Evolutionary conservation across 2,888 invertebrate species (phyloP), one percentile per base, ranked within the genome.

Genomic region (Liodrosophila aerea): DNA sequence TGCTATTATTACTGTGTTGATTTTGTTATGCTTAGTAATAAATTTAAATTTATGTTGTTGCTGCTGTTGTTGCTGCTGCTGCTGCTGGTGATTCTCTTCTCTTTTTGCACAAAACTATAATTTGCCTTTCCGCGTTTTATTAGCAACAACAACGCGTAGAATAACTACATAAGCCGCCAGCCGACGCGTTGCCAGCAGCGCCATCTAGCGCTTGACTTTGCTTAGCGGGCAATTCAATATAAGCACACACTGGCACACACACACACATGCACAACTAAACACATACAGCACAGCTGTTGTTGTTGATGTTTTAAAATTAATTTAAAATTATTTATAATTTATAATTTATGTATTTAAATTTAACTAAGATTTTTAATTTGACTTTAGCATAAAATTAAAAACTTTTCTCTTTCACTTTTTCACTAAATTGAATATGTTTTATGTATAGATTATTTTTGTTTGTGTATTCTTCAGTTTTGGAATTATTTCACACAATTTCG

Each of bases 201-300:
- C 77, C 77, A 78, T 81, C 75, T 68, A 81, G 68, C 64, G 76
- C 62, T 56, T 64, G 76, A 76, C 73, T 76, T 73, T 76, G 73
- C 34, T 73, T 63, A 66, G 64, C 65, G 73, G 72, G 54, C 73
- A 73, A 64, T 70, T 68, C 59, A 71, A 71, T 65, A 64, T 49
- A 47, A 34, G 40, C 57, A 43, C 15, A 47, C 67, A 62, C 40
- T 31, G 31, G 31, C 29, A 51, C 64, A 47, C 18, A 43, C 22
- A 41, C 4, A 34, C 31, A 56, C 54, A 47, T 27, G 16, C 46
- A 27, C 31, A 13, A n/a, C n/a, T 18, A 18, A 9, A 13, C 18
- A 51, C 40, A 41, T 22, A 41, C 40, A 52, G 64, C 69, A 56
- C 70, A 61, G 62, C 64, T 71, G 70, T 60, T 62, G 45, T 59